Percentiles rank a stretch among this genome's conserved stretches.
Conservation (phyloP, 2,888 invertebrate species). For the Caenorhabditis drosophilae region DNA sequence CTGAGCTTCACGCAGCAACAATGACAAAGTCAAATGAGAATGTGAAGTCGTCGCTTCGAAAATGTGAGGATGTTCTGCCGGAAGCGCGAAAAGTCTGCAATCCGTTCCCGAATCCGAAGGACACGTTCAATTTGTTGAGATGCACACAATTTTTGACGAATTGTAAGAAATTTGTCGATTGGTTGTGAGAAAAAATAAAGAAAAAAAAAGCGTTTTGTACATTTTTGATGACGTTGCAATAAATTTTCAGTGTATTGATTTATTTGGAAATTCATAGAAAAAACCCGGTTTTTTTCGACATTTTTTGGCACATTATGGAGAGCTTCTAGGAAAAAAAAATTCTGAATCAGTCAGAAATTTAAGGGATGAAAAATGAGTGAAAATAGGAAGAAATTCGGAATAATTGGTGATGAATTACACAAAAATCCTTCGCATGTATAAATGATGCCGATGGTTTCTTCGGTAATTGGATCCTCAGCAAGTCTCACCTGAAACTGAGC, state of each 20-base stretch:
- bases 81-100: conserved; percentile 58
- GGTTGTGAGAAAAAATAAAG: conserved; percentile 34
- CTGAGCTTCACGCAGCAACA: conserved; percentile 32
- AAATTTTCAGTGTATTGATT: no score
- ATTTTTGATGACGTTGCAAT: no score
- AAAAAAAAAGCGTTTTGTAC: no score
- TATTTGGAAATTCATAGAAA: no score
- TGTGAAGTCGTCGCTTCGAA: conserved; percentile 40
- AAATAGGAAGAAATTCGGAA: neutral
- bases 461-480: conserved; percentile 22
- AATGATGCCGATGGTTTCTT: conserved; percentile 54
- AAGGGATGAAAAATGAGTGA: neutral
- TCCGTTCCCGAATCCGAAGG: conserved; percentile 50
- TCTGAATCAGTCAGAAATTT: no score
- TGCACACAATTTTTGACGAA: conserved; percentile 55
- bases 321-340: no score
- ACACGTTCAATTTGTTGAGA: conserved; percentile 53
- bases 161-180: conserved; percentile 56
- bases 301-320: no score
- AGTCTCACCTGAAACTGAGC: conserved; percentile 47
- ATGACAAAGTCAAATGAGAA: conserved; percentile 4
- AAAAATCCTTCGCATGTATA: conserved; percentile 62
- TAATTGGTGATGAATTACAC: conserved; percentile 40
- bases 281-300: no score
- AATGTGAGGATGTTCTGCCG: conserved; percentile 52